Base-by-base conservation (phyloP, 2,113 vertebrate species). In the Tautogolabrus adspersus region DNA sequence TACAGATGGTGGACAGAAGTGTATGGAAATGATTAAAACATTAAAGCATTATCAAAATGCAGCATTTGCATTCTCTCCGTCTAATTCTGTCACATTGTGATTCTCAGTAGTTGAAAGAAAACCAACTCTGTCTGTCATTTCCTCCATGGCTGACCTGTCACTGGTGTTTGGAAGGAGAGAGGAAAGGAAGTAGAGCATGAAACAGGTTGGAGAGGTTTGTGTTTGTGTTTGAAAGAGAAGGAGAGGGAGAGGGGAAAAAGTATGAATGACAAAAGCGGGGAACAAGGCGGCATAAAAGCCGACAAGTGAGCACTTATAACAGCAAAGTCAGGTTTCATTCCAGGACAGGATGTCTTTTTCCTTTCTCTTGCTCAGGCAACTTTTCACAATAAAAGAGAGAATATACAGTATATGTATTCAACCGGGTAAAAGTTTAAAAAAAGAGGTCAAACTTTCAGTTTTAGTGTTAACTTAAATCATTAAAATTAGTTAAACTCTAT, bases 141-240 rank as follows among this genome's bases (percentile, higher is more conserved):
- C 22, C n/a, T 67, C 23, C 59, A 54, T 46, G 69, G 60, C 64
- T 6, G 34, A 52, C 38, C 52, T 38, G 76, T 71, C 81, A 59
- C 52, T 55, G 13, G 42, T 58, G 55, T 34, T 34, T 34, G 23
- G 67, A 75, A 46, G 56, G 34, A 26, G 46, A 40, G 66, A 59
- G 57, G 63, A 62, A 67, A 70, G 66, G 66, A 82, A 87, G 67
- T 70, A 73, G 68, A 77, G 79, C 76, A 44, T 83, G 65, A 79
- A 80, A 85, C 69, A 65, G 72, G 69, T 77, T 63, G 49, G 77
- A 75, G 71, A 83, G 77, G 81, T n/a, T 44, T 63, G 62, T 3
- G 69, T 42, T 82, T 72, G 66, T 76, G 79, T 84, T 49, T 73
- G 72, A 73, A 78, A 51, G 49, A 60, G 66, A 11, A 78, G 54